Percentiles rank a stretch among this genome's conserved stretches.
Evolutionary conservation across 2,797 vertebrate genomes (phyloP).

Genomic region (Phaenicophaeus curvirostris): DNA sequence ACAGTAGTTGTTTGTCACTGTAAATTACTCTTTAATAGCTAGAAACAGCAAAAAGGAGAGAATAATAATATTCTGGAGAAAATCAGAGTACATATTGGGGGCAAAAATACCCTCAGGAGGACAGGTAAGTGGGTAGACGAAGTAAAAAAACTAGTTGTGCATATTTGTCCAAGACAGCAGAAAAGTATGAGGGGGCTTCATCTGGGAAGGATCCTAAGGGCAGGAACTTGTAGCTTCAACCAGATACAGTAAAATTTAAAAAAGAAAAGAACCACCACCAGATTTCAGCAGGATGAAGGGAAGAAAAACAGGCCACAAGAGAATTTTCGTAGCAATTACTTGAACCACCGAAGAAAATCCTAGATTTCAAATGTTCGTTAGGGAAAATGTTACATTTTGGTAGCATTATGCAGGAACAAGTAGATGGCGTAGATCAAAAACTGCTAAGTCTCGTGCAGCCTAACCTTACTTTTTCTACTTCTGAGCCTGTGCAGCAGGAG

Average conservation of each 20-base stretch:
- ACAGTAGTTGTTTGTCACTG: background rate
- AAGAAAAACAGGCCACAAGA: background rate
- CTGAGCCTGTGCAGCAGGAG: background rate
- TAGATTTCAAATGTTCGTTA: background rate
- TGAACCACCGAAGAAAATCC: background rate
- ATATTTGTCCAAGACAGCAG: background rate
- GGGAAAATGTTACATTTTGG: background rate
- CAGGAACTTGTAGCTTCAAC: background rate
- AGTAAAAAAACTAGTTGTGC: background rate
- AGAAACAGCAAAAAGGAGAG: background rate
- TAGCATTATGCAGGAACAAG: background rate
- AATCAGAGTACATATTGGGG: background rate
- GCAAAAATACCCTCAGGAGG: background rate
- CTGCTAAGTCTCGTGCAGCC: background rate
- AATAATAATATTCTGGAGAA: background rate
- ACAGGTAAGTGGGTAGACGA: background rate
- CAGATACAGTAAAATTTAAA: background rate
- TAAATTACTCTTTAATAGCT: background rate
- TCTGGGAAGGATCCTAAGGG: background rate
- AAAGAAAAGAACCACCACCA: background rate
- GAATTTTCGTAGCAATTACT: background rate
- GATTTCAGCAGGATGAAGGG: background rate
- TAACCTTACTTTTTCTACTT: background rate
- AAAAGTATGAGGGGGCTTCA: background rate
- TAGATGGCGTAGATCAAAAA: background rate